Base-by-base conservation (phyloP, 2,797 vertebrate species). In the Peromyscus melanophrys region DNA sequence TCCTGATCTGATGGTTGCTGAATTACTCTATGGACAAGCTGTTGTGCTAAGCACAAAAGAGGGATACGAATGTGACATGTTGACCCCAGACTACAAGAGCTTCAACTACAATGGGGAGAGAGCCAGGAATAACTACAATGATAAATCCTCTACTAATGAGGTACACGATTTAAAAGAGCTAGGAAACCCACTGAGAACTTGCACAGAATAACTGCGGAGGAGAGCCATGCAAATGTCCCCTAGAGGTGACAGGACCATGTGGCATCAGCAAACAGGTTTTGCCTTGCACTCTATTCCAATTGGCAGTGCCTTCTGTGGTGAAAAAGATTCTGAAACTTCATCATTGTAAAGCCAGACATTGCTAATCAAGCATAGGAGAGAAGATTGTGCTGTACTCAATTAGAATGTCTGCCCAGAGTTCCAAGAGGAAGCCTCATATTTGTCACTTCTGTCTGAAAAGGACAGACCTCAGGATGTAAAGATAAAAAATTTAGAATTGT, bases 71-170 rank as follows among this genome's bases (percentile, higher is more conserved):
- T 23, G 11, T 52, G 14, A 82, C 84, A 21, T 67, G 69, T 46
- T 67, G 52, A 57, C 57, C 4, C 65, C 77, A 25, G 63, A 14
- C 85, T 49, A 67, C 4, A 52, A 34, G 40, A 91, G n/a, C 52
- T 81, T 85, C 59, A 1, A 6, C 43, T 11, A 88, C 90, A 93
- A 57, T 31, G 49, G 69, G 11, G 29, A 86, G 11, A 81, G 7
- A 23, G 61, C 65, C 78, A 85, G 88, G 96, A 92, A 84, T 71
- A 87, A 84, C 73, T 23, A 73, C 3, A 25, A 31, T 8, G 52
- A 81, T 25, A 55, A 34, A 43, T 31, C 49, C 71, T 82, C 5
- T 34, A 59, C 80, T 93, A 81, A 88, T 89, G 61, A 40, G 59
- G 34, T 0, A 46, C 40, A 55, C 12, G 13, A 67, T 43, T 16